These are phyloP conservation scores for Drosophila funebris DNA, from an alignment of 1,140 invertebrate species.

Conservation along the genomic window DNA sequence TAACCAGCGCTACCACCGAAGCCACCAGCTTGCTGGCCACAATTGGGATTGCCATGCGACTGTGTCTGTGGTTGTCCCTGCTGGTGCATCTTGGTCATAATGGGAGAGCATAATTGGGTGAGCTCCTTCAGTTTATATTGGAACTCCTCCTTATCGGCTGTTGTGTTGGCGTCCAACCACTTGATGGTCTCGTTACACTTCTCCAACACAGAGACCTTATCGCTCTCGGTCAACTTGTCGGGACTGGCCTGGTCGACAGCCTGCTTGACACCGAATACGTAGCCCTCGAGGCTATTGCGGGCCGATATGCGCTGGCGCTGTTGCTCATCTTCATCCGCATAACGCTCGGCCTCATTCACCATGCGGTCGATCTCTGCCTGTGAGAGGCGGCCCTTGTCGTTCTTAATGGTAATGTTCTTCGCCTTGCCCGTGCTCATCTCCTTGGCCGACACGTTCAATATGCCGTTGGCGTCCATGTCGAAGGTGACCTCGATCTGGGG, in stretches of 20 bases:
- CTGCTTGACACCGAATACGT: slow-evolving; percentile 89
- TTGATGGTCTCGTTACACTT: slow-evolving; percentile 85
- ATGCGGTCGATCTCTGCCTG: slow-evolving; percentile 91
- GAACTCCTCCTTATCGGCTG: slow-evolving; percentile 87
- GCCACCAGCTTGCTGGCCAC: slow-evolving; percentile 83
- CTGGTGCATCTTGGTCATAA: slow-evolving; percentile 86
- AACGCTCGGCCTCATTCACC: slow-evolving; percentile 71
- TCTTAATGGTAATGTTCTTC: slow-evolving; percentile 92
- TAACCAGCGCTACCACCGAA: slow-evolving; percentile 76
- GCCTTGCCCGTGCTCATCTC: slow-evolving; percentile 86
- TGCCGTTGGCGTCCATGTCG: slow-evolving; percentile 87
- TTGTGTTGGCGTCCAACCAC: slow-evolving; percentile 87
- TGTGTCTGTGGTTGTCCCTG: slow-evolving; percentile 84
- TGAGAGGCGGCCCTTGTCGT: slow-evolving; percentile 91
- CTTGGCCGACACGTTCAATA: slow-evolving; percentile 87
- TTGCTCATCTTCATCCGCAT: slow-evolving; percentile 86
- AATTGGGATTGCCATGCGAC: slow-evolving; percentile 75
- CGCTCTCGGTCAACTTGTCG: slow-evolving; percentile 86
- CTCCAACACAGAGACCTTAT: slow-evolving; percentile 87
- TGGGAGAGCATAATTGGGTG: slow-evolving; percentile 84
- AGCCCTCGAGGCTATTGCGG: slow-evolving; percentile 88
- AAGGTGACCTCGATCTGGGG: slow-evolving; percentile 90
- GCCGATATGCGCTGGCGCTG: slow-evolving; percentile 87
- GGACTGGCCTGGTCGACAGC: slow-evolving; percentile 86
- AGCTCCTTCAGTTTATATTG: slow-evolving; percentile 86